Evolutionary conservation across 2,888 invertebrate genomes (phyloP).

Genomic region (Ochropleura leucogaster): DNA sequence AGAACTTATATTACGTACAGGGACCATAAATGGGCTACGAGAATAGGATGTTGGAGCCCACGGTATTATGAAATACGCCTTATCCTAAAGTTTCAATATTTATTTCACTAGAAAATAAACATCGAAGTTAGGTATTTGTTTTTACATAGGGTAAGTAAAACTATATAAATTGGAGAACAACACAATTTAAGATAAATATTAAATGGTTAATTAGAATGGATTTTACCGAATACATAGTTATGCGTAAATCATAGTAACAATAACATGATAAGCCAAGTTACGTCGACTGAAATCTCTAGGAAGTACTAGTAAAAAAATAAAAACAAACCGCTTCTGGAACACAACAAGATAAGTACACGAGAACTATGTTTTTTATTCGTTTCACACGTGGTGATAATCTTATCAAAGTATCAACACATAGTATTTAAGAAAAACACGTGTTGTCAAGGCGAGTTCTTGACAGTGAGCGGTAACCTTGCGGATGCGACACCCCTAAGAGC

Average conservation of each 20-base stretch:
- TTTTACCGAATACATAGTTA: conserved; percentile 7
- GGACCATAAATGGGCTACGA: too few species aligned
- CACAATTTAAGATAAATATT: background rate
- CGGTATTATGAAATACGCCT: too few species aligned
- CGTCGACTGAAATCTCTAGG: conserved; percentile 16
- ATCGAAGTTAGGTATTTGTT: too few species aligned
- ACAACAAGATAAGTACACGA: conserved; percentile 18
- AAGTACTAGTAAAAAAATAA: conserved; percentile 9
- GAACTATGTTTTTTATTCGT: conserved; percentile 7
- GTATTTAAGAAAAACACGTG: background rate
- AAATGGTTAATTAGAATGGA: conserved; percentile 10
- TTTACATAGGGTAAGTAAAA: too few species aligned
- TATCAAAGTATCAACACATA: conserved; percentile 5
- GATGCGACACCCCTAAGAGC: background rate
- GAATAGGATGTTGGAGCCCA: too few species aligned
- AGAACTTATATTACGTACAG: too few species aligned
- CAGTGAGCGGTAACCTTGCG: background rate
- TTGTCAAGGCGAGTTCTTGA: background rate
- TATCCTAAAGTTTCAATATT: too few species aligned
- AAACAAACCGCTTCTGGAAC: conserved; percentile 5
- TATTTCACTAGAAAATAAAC: too few species aligned
- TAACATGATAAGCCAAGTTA: conserved; percentile 40
- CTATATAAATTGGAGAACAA: background rate
- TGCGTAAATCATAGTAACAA: conserved; percentile 30
- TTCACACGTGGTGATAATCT: background rate